These are phyloP conservation scores for Helicoverpa armigera DNA, from an alignment of 1,140 invertebrate species.

Conservation along the genomic window DNA sequence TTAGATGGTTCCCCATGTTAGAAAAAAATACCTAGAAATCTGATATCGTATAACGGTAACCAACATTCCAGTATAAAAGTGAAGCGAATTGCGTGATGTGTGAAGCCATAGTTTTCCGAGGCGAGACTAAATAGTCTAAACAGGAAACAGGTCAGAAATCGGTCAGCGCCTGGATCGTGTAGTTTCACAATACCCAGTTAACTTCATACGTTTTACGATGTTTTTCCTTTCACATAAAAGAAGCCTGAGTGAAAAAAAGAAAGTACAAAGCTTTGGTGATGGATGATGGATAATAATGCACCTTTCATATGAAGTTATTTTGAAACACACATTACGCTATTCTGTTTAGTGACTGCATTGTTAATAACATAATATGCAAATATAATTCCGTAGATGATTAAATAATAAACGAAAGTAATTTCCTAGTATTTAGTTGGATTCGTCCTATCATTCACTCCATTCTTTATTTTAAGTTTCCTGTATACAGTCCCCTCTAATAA, in stretches of 20 bases:
- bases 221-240: conserved; percentile 18
- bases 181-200: conserved; percentile 35
- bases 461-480: too few relatives aligned
- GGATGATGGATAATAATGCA: not conserved
- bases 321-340: not conserved
- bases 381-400: too few relatives aligned
- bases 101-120: conserved; percentile 34
- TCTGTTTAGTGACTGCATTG: too few relatives aligned
- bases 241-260: not conserved
- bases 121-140: conserved; percentile 24
- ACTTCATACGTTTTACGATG: conserved; percentile 22
- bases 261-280: not conserved
- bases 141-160: conserved; percentile 41
- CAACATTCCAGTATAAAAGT: not conserved
- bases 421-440: too few relatives aligned
- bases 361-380: too few relatives aligned
- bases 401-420: too few relatives aligned
- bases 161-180: conserved; percentile 27
- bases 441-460: too few relatives aligned
- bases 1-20: too few relatives aligned
- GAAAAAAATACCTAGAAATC: not conserved
- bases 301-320: not conserved
- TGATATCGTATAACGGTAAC: not conserved
- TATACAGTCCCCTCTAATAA: too few relatives aligned
- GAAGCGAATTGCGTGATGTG: conserved; percentile 31